Base-by-base conservation (phyloP, 2,113 vertebrate species). In the Epinephelus moara region DNA sequence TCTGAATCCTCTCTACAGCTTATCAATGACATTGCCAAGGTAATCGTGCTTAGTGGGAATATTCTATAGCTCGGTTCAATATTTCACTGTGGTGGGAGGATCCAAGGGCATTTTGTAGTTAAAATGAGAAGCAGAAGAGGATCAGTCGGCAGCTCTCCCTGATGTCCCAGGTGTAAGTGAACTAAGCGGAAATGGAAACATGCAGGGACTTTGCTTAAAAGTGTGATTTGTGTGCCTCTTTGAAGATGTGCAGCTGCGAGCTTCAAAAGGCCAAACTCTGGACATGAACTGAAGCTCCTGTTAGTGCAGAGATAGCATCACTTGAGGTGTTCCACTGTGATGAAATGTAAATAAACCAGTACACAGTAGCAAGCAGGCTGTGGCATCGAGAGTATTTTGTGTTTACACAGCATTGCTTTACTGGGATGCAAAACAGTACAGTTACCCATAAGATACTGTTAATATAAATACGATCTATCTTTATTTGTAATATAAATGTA, bases 11-110 rank as follows among this genome's bases (percentile, higher is more conserved):
- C 83, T 72, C 73, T 23, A 42, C 12, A 63, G 79, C 85, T 77
- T 89, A 82, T 89, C 89, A 82, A 59, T 91, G 84, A 81, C 86
- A 77, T 83, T 86, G 82, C 80, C 76, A 86, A 79, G 87, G 83
- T 90, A 87, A 89, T 81, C 67, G 23, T 52, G 62, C 81, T 87
- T 76, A 49, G 79, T 80, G 79, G 75, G 83, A 85, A 89, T 85
- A 81, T 85, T 89, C 61, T 73, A 33, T 62, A 42, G 52, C 72
- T 70, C 15, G 3, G 72, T 90, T 86, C 73, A 88, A 79, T 88
- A 85, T 74, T 84, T 82, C 70, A 71, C 42, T 52, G 61, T 8
- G 49, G 61, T 67, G 57, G 85, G 77, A 72, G 70, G 76, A 84
- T 87, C 76, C 82, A 85, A 86, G 82, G 81, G 69, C 49, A 4